A percentile compares a stretch with the other conserved stretches of the same genome.
phyloP scores from a whole-genome alignment of 2,797 vertebrate species.

The Rhinatrema bivittatum region DNA sequence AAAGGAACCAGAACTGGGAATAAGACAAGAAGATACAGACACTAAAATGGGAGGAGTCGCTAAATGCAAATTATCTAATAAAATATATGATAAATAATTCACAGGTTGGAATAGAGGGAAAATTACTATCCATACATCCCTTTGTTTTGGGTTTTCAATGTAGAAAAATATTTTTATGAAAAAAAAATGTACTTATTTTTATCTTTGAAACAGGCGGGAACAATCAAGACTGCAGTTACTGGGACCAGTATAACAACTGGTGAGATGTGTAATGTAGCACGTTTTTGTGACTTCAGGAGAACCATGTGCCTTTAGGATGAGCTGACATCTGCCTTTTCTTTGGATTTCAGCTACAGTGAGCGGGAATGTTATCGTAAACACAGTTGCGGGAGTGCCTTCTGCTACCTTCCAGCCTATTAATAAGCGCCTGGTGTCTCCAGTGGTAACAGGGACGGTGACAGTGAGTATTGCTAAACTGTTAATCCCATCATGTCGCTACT shows the following conservation, averaged over 20 bases:
- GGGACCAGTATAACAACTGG: constrained; percentile 74
- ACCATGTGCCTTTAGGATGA: neutral
- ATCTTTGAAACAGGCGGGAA: constrained; percentile 57
- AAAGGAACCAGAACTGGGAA: too few species aligned
- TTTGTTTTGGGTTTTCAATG: too few species aligned
- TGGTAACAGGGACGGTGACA: constrained; percentile 66
- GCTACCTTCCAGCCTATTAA: constrained; percentile 74
- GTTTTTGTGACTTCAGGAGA: rapidly evolving
- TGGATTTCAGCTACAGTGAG: constrained; percentile 60
- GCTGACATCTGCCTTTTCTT: neutral
- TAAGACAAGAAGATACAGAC: too few species aligned
- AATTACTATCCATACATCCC: too few species aligned
- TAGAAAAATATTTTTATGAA: too few species aligned
- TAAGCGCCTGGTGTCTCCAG: constrained; percentile 74
- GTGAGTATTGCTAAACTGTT: constrained; percentile 54
- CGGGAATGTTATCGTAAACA: constrained; percentile 80
- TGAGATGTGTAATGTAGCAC: constrained; percentile 23
- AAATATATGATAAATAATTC: too few species aligned
- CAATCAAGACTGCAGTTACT: constrained; percentile 70
- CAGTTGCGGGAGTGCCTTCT: constrained; percentile 42
- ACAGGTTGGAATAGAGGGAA: too few species aligned
- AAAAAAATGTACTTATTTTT: too few species aligned
- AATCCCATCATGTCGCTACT: neutral
- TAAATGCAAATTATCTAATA: too few species aligned
- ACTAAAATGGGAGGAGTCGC: too few species aligned